Percentiles rank a stretch among this genome's conserved stretches.
Conservation (phyloP, 1,140 invertebrate genomes). For the Uloborus diversus region DNA sequence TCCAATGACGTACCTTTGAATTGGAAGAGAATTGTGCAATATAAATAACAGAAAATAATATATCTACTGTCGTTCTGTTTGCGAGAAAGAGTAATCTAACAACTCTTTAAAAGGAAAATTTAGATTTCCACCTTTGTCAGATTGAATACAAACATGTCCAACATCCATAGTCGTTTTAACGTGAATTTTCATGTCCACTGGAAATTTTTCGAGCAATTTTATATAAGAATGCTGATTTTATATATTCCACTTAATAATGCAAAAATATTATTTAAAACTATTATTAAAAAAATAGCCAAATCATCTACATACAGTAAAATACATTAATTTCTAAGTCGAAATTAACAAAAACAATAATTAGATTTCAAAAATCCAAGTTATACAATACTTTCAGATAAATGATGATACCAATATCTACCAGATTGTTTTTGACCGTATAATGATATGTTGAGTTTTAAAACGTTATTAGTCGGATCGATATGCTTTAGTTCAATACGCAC, state of each 20-base stretch:
- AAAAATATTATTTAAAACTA: not conserved
- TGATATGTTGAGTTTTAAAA: not conserved
- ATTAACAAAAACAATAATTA: not conserved
- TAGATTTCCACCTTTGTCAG: not conserved
- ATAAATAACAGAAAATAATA: slow-evolving; percentile 10
- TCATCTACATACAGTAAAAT: not conserved
- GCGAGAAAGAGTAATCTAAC: not conserved
- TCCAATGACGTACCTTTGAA: not conserved
- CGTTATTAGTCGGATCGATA: not conserved
- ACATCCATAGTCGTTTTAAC: not conserved
- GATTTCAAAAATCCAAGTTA: not conserved
- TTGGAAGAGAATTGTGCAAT: not conserved
- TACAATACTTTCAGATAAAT: not conserved
- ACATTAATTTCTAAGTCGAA: not conserved
- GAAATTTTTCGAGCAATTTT: not conserved
- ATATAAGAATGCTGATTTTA: not conserved
- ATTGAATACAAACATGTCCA: not conserved
- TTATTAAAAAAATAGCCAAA: not conserved
- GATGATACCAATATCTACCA: not conserved
- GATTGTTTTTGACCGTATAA: not conserved
- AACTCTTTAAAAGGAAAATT: too few species aligned
- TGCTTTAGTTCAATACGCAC: too few species aligned
- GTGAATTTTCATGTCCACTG: not conserved
- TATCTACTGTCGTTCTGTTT: not conserved
- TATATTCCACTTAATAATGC: not conserved